Base-by-base conservation (phyloP, 2,797 vertebrate genomes). In the Chelon auratus region DNA sequence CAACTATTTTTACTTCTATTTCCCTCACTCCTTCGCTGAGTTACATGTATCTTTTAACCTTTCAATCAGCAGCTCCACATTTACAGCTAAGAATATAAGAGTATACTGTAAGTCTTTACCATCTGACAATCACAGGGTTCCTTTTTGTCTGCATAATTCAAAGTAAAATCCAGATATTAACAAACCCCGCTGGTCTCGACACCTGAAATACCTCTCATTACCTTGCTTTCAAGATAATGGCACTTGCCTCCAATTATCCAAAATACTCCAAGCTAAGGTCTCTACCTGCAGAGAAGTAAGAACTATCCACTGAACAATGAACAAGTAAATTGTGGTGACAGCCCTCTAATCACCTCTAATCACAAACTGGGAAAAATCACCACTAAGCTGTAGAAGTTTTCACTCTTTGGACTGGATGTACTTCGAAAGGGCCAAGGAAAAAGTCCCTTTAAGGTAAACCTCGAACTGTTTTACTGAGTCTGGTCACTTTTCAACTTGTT, bases 291-390 rank as follows among this genome's bases (percentile, higher is more conserved):
- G 14, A 63, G 4, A 2, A n/a, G 5, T 60, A 9, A 11, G 5
- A 64, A 54, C 47, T 20, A 17, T 36, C n/a, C 14, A 56, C 10
- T 11, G 2, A 45, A n/a, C 40, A 62, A 11, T 48, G 4, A 24
- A 13, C 22, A 22, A 26, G n/a, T 33, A 40, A 12, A 55, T 10
- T 56, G 10, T 51, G 43, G 18, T 24, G 17, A 10, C 39, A 71
- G 26, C 48, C 30, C 51, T 54, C 24, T 6, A 39, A 66, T 51
- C 4, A 59, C 30, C 51, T 54, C 24, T 6, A 39, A 66, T 51
- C 4, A 59, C 22, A 43, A 26, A 56, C 9, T 17, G 33, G 20
- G 36, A 59, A 2, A 64, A 30, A 12, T 66, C 15, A 4, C 5
- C 45, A 42, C 4, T 45, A 6, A 17, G 17, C 30, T 33, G 30